Evolutionary conservation across 2,888 invertebrate genomes (phyloP).

Genomic region (Toxonevra muliebris): DNA sequence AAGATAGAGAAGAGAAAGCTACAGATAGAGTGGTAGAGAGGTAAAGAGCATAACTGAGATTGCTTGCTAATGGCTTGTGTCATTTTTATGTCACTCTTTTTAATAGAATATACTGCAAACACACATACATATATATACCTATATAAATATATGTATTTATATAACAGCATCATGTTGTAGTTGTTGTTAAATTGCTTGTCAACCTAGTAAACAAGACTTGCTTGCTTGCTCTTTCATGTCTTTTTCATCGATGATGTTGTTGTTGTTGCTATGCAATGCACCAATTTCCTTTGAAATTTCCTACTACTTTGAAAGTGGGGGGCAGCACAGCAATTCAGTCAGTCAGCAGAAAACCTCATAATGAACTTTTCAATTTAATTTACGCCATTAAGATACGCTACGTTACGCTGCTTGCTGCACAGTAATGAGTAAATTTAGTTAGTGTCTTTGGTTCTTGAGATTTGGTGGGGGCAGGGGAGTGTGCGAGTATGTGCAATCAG

Average conservation of each 20-base stretch:
- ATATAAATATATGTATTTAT: not conserved
- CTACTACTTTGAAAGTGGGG: not conserved
- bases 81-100: slow-evolving; percentile 3
- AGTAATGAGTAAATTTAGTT: slow-evolving; percentile 19
- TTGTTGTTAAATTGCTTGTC: not conserved
- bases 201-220: not conserved
- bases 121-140: not conserved
- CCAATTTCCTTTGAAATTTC: not conserved
- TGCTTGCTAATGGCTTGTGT: slow-evolving; percentile 14
- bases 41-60: no score
- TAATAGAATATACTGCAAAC: not conserved
- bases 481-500: no score
- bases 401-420: no score
- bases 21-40: no score
- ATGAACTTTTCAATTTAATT: slow-evolving; percentile 31
- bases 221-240: no score
- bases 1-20: no score
- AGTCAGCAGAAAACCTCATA: not conserved
- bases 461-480: no score
- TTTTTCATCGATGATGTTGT: not conserved
- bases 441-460: not conserved
- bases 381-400: slow-evolving; percentile 24
- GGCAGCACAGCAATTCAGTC: not conserved
- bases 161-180: not conserved
- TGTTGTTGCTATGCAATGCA: not conserved